Conservation (phyloP, 2,888 invertebrate species). For the Aphelenchoides bicaudatus region DNA sequence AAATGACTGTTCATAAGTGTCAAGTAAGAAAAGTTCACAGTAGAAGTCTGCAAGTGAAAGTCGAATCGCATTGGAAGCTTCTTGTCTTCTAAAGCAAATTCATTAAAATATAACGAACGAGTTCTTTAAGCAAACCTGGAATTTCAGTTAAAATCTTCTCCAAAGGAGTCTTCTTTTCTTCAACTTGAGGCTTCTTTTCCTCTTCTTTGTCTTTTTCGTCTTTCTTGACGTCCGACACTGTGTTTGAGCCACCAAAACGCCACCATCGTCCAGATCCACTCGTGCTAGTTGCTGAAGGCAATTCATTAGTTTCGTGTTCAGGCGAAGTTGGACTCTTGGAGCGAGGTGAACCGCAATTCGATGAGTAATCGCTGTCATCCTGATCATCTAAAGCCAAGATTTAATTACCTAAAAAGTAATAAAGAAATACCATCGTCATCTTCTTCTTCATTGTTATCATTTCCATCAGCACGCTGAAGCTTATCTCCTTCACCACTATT, state of each 20-base stretch:
- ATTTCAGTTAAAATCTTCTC: constrained; percentile 33
- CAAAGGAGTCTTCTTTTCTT: constrained; percentile 15
- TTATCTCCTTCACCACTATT: constrained; percentile 22
- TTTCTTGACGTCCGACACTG: constrained; percentile 8
- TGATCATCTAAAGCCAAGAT: no score
- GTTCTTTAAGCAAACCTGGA: constrained; percentile 19
- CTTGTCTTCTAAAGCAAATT: constrained; percentile 16
- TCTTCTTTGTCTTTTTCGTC: constrained; percentile 29
- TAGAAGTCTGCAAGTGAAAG: constrained; percentile 47
- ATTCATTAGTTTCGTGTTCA: constrained; percentile 26
- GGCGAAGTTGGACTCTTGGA: constrained; percentile 45
- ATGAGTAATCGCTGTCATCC: no score
- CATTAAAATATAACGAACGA: constrained; percentile 6
- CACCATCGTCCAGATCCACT: constrained; percentile 22
- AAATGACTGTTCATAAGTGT: constrained; percentile 56
- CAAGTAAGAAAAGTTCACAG: constrained; percentile 57
- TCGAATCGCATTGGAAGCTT: constrained; percentile 31
- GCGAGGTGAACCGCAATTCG: no score
- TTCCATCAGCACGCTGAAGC: no score
- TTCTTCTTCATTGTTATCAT: constrained; percentile 41
- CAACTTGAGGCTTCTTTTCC: constrained; percentile 12
- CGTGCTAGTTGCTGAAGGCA: constrained; percentile 22
- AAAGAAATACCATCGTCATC: constrained; percentile 37
- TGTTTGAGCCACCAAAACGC: constrained; percentile 26
- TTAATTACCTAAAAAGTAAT: constrained; percentile 18